Base-by-base conservation (phyloP, 2,113 vertebrate species). In the Pseudorasbora parva region DNA sequence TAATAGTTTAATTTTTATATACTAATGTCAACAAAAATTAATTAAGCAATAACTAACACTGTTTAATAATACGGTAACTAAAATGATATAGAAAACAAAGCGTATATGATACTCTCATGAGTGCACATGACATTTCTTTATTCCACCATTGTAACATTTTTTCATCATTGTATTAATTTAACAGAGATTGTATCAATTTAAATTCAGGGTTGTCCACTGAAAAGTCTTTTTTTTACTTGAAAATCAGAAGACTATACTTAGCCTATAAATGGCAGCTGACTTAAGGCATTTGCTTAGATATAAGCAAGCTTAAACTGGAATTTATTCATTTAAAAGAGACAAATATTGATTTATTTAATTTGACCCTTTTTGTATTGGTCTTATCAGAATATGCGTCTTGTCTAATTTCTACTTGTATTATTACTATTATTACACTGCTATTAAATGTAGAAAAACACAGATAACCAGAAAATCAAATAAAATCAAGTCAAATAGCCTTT, bases 181-280 rank as follows among this genome's bases (percentile, higher is more conserved):
- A n/a, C n/a, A n/a, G n/a, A n/a, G n/a, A n/a, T n/a, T n/a, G n/a
- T n/a, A n/a, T n/a, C n/a, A n/a, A n/a, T n/a, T n/a, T n/a, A n/a
- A n/a, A n/a, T n/a, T 51, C 69, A 72, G 73, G 62, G 49, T 59
- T 85, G 69, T 72, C 49, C 49, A 57, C 60, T 77, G 15, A 49
- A n/a, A 66, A 79, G 81, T 83, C 27, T 75, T 83, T 82, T n/a
- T 86, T 80, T 33, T 80, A 72, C 74, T 73, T 43, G 19, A 43
- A 69, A 43, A 43, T 69, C 66, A 69, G 33, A 69, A 71, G 37
- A n/a, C 33, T 69, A 12, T 69, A 43, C 66, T 43, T 69, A 2
- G 33, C 19, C 33, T 6, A 69, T n/a, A 69, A 15, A 49, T 37
- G 33, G 41, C 37, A 71, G 21, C 66, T 71, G 37, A 9, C 37